Evolutionary conservation across 2,797 vertebrate genomes (phyloP).

Genomic region (Halcyon badia): DNA sequence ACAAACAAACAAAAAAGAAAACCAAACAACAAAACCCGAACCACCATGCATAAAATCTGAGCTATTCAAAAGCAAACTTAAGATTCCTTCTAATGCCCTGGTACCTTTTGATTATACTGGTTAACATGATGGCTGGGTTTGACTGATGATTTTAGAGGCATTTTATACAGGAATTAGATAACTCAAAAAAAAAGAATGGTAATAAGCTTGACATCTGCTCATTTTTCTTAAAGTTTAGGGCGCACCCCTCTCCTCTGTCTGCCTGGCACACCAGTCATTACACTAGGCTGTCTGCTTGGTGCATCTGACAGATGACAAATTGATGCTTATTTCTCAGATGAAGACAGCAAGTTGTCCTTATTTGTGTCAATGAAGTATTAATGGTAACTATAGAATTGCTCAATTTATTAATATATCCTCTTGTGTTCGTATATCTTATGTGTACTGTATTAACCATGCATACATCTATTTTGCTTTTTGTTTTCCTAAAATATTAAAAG

Average conservation of each 20-base stretch:
- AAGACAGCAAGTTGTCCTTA: not conserved
- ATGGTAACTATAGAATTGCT: not conserved
- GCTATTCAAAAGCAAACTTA: not conserved
- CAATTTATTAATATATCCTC: not conserved
- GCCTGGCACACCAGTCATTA: not conserved
- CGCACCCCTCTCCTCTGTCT: not conserved
- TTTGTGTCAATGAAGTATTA: not conserved
- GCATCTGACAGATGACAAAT: not conserved
- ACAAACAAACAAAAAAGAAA: accelerated
- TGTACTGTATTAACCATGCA: not conserved
- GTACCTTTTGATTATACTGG: not conserved
- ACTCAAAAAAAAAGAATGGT: not conserved
- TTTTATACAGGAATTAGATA: not conserved
- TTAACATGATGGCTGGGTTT: not conserved
- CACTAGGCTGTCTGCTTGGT: not conserved
- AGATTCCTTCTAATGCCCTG: not conserved
- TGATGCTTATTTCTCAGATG: not conserved
- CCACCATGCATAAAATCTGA: not conserved
- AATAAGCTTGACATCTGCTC: not conserved
- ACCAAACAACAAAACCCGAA: not conserved
- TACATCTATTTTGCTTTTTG: not conserved
- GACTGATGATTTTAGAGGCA: not conserved
- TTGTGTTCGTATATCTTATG: not conserved
- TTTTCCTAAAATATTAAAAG: not conserved
- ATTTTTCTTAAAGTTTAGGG: not conserved